These are phyloP conservation scores for Pyrocephalus nanus DNA, from an alignment of 2,797 vertebrate species.

Conservation along the genomic window DNA sequence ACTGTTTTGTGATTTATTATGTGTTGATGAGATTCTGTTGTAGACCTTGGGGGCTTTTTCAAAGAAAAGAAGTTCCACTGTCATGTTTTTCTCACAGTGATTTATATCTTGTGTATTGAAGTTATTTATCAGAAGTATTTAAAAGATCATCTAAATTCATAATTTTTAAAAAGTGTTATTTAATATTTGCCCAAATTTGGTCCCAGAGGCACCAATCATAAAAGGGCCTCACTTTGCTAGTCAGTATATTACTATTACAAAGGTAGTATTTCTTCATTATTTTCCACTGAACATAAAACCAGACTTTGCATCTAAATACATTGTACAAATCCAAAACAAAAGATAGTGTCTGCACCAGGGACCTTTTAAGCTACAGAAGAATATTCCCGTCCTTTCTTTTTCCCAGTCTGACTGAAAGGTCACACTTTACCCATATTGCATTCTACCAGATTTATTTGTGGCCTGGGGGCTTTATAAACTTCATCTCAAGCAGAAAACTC, in stretches of 20 bases:
- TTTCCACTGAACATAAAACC: not conserved
- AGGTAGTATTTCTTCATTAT: not conserved
- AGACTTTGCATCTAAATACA: not conserved
- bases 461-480: not conserved
- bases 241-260: not conserved
- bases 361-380: not conserved
- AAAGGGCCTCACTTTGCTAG: not conserved
- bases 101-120: conserved; percentile 10
- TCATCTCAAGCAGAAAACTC: not conserved
- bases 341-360: not conserved
- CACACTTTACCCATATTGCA: not conserved
- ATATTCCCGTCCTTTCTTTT: not conserved
- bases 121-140: conserved; percentile 29
- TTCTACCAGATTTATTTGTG: not conserved
- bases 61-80: conserved; percentile 35
- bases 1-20: conserved; percentile 28
- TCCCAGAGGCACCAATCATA: not conserved
- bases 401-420: not conserved
- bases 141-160: not conserved
- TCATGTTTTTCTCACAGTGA: conserved; percentile 24
- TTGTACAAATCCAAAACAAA: not conserved
- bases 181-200: not conserved
- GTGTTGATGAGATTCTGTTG: not conserved
- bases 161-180: not conserved
- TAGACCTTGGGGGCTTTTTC: conserved; percentile 18